Evolutionary conservation across 2,888 invertebrate genomes (phyloP).

Genomic region (Microplitis manilae): DNA sequence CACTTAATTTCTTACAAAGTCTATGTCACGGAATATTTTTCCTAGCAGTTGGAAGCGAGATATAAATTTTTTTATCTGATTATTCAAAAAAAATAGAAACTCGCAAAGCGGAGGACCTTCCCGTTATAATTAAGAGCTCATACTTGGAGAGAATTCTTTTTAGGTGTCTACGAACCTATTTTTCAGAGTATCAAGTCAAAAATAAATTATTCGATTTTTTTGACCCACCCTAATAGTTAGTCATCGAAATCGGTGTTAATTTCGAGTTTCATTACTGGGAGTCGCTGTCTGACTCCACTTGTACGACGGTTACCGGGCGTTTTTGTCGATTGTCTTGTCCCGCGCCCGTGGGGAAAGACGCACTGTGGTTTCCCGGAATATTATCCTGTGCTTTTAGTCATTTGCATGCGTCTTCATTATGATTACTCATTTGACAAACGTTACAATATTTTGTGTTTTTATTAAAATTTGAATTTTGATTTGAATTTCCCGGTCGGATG

Average conservation of each 20-base stretch:
- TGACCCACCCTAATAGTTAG: too few species aligned
- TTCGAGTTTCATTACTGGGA: neutral
- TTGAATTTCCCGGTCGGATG: neutral
- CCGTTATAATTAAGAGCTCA: too few species aligned
- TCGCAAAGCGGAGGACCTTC: too few species aligned
- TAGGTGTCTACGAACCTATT: too few species aligned
- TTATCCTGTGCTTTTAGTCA: neutral
- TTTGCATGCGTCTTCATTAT: neutral
- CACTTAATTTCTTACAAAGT: too few species aligned
- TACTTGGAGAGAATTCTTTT: too few species aligned
- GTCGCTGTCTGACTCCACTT: neutral
- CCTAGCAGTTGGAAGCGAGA: too few species aligned
- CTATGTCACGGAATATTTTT: too few species aligned
- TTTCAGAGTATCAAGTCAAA: too few species aligned
- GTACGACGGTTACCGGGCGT: constrained; percentile 13
- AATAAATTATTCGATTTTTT: too few species aligned
- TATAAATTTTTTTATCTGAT: too few species aligned
- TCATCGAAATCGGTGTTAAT: neutral
- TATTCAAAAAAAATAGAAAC: too few species aligned
- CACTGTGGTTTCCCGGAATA: neutral
- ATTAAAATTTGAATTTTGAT: neutral
- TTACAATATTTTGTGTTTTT: neutral
- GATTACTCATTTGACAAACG: neutral
- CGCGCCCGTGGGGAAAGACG: constrained; percentile 15
- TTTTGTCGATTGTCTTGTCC: neutral